Evolutionary conservation across 2,888 invertebrate genomes (phyloP).

Genomic region (Caenorhabditis sp.): DNA sequence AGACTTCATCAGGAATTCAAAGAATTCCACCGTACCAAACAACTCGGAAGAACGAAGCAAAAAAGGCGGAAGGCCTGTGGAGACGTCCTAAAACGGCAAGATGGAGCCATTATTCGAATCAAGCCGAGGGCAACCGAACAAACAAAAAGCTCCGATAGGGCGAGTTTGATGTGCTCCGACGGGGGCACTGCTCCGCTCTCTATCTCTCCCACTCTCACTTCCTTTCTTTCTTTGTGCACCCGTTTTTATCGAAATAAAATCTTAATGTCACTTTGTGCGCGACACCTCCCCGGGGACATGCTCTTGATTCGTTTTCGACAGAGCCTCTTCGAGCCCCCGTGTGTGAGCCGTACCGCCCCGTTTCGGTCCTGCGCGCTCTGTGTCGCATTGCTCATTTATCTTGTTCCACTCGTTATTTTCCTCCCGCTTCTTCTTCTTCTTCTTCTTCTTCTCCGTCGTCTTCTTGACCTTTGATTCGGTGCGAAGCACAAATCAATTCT

Average conservation of each 20-base stretch:
- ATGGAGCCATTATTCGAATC: slow-evolving; percentile 38
- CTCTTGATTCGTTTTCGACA: slow-evolving; percentile 51
- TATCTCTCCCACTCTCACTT: too few species aligned
- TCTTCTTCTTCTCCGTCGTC: background rate
- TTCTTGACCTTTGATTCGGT: slow-evolving; percentile 18
- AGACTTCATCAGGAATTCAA: too few species aligned
- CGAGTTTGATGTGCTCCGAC: slow-evolving; percentile 38
- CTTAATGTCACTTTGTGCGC: slow-evolving; percentile 55
- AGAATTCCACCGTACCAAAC: too few species aligned
- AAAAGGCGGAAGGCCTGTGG: background rate
- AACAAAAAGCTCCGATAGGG: slow-evolving; percentile 25
- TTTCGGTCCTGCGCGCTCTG: slow-evolving; percentile 1
- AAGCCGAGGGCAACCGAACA: slow-evolving; percentile 9
- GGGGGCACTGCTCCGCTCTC: slow-evolving; percentile 10
- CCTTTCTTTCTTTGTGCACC: too few species aligned
- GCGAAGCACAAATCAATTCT: slow-evolving; percentile 36
- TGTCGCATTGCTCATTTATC: slow-evolving; percentile 44
- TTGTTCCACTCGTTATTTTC: slow-evolving; percentile 37
- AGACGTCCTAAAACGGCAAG: background rate
- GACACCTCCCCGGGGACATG: slow-evolving; percentile 44
- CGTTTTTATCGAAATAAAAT: slow-evolving; percentile 61
- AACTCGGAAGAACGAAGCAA: background rate
- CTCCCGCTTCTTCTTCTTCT: background rate
- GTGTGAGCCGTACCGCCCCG: background rate
- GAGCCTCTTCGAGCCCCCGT: background rate